These are phyloP conservation scores for Willisornis vidua DNA, from an alignment of 2,113 vertebrate genomes.

Conservation along the genomic window DNA sequence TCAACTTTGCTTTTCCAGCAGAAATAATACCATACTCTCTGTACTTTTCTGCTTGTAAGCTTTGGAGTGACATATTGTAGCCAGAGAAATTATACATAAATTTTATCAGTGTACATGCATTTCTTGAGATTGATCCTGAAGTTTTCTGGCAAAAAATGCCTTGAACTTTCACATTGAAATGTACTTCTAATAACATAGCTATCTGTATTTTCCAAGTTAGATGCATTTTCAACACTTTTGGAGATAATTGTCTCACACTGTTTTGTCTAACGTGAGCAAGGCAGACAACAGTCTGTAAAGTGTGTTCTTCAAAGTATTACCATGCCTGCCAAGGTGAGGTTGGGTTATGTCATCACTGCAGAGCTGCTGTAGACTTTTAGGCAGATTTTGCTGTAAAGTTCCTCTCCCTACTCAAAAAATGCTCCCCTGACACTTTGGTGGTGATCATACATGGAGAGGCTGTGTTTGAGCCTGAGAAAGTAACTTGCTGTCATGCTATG, in stretches of 20 bases:
- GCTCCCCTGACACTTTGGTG: neutral
- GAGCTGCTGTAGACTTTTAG: neutral
- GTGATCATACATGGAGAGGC: neutral
- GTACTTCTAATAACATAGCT: neutral
- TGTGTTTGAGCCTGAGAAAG: neutral
- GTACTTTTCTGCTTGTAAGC: neutral
- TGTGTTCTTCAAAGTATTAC: neutral
- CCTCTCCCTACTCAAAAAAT: neutral
- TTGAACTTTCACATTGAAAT: neutral
- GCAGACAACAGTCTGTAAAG: neutral
- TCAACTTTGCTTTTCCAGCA: neutral
- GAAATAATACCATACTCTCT: neutral
- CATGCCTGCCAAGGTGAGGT: neutral
- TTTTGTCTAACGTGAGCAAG: neutral
- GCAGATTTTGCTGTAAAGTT: neutral
- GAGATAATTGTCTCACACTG: neutral
- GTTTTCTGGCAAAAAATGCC: neutral
- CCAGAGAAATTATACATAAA: neutral
- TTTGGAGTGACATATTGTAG: neutral
- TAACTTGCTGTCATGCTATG: neutral
- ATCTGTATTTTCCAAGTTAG: neutral
- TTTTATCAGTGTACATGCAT: neutral
- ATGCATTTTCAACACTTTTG: neutral
- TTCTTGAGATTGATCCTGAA: neutral
- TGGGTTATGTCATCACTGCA: neutral